Conservation (phyloP, 2,113 vertebrate species). For the Morone chrysops region DNA sequence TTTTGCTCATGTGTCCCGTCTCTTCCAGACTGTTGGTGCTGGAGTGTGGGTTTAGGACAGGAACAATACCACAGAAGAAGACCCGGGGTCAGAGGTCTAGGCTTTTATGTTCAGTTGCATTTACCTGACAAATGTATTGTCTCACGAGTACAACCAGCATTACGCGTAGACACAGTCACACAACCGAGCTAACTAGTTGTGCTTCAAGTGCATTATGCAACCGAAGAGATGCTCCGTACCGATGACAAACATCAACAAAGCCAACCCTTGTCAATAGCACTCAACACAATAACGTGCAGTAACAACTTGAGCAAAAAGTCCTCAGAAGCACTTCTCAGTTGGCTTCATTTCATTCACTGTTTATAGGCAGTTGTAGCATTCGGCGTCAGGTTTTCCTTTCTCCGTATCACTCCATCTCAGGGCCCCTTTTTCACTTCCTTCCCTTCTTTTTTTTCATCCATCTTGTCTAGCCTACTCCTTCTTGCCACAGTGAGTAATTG, state of each 20-base stretch:
- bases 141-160: slow-evolving; percentile 19
- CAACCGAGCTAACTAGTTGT: slow-evolving; percentile 19
- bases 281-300: slow-evolving; percentile 40
- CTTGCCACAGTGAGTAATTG: slow-evolving; percentile 4
- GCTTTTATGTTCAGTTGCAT: neutral
- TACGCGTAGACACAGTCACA: slow-evolving; percentile 23
- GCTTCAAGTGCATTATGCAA: slow-evolving; percentile 65
- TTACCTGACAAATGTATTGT: slow-evolving; percentile 26
- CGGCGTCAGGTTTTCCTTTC: neutral
- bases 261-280: slow-evolving; percentile 24
- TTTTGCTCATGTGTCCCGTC: slow-evolving; percentile 52
- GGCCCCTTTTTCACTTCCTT: slow-evolving; percentile 38
- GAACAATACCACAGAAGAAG: slow-evolving; percentile 27
- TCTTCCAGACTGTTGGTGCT: slow-evolving; percentile 66
- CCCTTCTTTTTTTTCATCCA: slow-evolving; percentile 25
- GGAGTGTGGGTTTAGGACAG: slow-evolving; percentile 69
- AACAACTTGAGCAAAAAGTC: slow-evolving; percentile 33
- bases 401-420: slow-evolving; percentile 58
- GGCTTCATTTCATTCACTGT: slow-evolving; percentile 29
- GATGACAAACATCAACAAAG: slow-evolving; percentile 26
- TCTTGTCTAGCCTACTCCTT: slow-evolving; percentile 6
- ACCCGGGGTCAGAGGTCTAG: neutral
- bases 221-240: slow-evolving; percentile 22
- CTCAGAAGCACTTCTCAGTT: slow-evolving; percentile 6
- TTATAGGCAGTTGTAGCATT: neutral